Evolutionary conservation across 2,888 invertebrate genomes (phyloP), one percentile per base, ranked within the genome.

Genomic region (Xanthia icteritia): DNA sequence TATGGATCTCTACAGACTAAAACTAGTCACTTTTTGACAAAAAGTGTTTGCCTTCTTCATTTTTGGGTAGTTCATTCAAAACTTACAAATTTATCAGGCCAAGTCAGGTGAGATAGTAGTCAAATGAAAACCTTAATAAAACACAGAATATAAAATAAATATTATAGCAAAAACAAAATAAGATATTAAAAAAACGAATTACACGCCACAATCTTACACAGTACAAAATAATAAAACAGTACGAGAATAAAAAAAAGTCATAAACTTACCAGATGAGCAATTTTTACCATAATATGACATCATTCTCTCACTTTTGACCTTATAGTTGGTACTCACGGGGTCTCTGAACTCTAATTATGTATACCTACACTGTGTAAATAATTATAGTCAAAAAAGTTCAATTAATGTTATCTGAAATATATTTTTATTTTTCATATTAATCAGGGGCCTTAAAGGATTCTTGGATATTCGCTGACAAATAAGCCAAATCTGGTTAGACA

Each of bases 221-320:
- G 31, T 31, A 31, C 2, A 51, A 73, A 64, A 31, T 45, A 56
- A 64, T 56, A 31, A 63, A 73, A 17, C 5, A 51, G 1, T 39
- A n/a, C 5, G 4, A 15, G 15, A 4, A 48, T 39, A 23, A 79
- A 61, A 69, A n/a, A 54, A 60, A 11, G 31, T 60, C 36, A 15
- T 63, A 66, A 58, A 73, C 54, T 63, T 27, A 58, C 9, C 13
- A 36, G n/a, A 63, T 67, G 39, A 67, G 60, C 66, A 20, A 31
- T 73, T 68, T 45, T 68, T 65, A 64, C 48, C 68, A 65, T 42
- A 61, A 31, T 31, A 80, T 65, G 48, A 76, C 51, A 51, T 77
- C 72, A 84, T 69, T 36, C 2, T 71, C 82, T 65, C 71, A 82
- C 73, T 84, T 86, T 78, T 82, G 71, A 86, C 72, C 77, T 83